Evolutionary conservation across 2,888 invertebrate genomes (phyloP), one percentile per base, ranked within the genome.

Genomic region (Magallana nippona): DNA sequence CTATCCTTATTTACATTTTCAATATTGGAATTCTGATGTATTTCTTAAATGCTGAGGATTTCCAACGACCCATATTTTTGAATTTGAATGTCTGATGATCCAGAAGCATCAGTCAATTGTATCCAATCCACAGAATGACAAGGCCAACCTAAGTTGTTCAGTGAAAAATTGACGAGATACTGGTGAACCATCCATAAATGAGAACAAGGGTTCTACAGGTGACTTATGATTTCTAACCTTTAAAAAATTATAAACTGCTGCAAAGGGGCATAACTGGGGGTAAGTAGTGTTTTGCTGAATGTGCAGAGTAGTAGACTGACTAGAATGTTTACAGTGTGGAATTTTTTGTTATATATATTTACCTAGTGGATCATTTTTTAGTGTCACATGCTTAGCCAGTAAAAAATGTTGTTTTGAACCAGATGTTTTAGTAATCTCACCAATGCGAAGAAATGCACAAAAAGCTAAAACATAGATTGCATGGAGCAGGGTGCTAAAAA

Each of bases 21-120:
- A 62, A 5, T 17, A 55, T 78, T 17, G 82, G 82, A 10, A 82
- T 27, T n/a, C 82, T 19, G 55, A 82, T 82, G 71, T 82, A 82
- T 22, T 71, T 63, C 13, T 71, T 62, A 27, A 82, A 82, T 13
- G 82, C 82, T 15, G 55, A 60, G 1, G 82, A 82, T n/a, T 82
- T 62, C 82, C 82, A 82, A 55, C 71, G 62, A 58, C 82, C 63
- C 55, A 82, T 82, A 15, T 19, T 55, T n/a, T 55, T 82, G 82
- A 2, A 82, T 82, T 19, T 62, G 27, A 19, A 27, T n/a, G 27
- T 82, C 71, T 44, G 19, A 2, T 10, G 63, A 62, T 11, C 82
- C 82, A 11, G 55, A 44, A 3, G 78, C 78, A 17, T 55, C 82
- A 8, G 63, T 71, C 15, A 71, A 55, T 55, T 13, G 10, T 15